Conservation (phyloP, 2,888 invertebrate species). For the Archips crataeganus region DNA sequence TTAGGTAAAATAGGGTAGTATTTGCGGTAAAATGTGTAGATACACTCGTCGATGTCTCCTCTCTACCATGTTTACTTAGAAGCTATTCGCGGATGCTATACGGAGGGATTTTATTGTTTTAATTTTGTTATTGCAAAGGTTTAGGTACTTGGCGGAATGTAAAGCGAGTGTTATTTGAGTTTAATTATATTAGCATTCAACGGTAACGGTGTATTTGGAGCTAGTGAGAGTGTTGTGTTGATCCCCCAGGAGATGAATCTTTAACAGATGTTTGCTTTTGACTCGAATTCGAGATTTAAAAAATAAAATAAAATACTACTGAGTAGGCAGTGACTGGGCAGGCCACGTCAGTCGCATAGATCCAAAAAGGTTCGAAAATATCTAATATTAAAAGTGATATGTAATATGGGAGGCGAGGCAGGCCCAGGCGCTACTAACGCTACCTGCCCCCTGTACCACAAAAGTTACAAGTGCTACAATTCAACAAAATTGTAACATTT, state of each 20-base stretch:
- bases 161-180: constrained; percentile 8
- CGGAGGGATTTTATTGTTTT: constrained; percentile 37
- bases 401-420: too few species aligned
- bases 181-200: constrained; percentile 1
- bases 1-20: not conserved
- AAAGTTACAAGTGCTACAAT: too few species aligned
- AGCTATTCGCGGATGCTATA: constrained; percentile 36
- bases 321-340: too few species aligned
- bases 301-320: too few species aligned
- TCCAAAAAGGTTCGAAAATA: too few species aligned
- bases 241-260: not conserved
- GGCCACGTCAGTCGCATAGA: too few species aligned
- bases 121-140: constrained; percentile 34
- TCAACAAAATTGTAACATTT: too few species aligned
- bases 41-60: constrained; percentile 15
- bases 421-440: too few species aligned
- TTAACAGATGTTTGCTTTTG: not conserved
- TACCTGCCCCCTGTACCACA: too few species aligned
- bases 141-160: constrained; percentile 7
- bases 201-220: not conserved
- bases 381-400: too few species aligned
- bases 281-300: too few species aligned
- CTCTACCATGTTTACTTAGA: constrained; percentile 29
- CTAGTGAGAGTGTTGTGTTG: not conserved
- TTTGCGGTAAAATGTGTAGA: constrained; percentile 20